These are phyloP conservation scores for Dissostichus mawsoni DNA, from an alignment of 2,113 vertebrate genomes.

Conservation along the genomic window DNA sequence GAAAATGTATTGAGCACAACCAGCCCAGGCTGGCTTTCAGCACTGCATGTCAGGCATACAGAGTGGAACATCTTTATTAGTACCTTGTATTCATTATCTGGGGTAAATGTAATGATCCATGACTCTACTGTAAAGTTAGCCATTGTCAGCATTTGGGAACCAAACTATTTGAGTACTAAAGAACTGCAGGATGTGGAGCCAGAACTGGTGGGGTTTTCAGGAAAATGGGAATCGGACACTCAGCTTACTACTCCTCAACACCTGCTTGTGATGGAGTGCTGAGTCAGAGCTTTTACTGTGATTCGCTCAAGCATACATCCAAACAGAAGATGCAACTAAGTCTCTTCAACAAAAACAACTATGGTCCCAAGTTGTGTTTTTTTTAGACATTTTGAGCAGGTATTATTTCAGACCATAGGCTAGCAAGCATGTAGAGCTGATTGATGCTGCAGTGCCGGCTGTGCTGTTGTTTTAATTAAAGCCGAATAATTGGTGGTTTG, in stretches of 20 bases:
- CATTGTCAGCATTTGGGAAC: constrained; percentile 29
- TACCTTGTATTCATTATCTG: not conserved
- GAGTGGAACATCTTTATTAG: constrained; percentile 47
- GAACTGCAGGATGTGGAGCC: constrained; percentile 23
- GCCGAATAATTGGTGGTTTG: constrained; percentile 46
- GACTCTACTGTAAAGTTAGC: constrained; percentile 26
- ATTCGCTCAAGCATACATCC: constrained; percentile 18
- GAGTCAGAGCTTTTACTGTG: constrained; percentile 25
- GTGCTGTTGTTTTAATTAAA: constrained; percentile 56
- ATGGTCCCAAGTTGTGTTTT: constrained; percentile 21
- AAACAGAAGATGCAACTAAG: constrained; percentile 35
- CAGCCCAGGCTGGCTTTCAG: constrained; percentile 22
- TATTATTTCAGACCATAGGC: constrained; percentile 27
- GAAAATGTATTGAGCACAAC: constrained; percentile 42
- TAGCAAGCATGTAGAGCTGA: constrained; percentile 31
- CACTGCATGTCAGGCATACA: constrained; percentile 1
- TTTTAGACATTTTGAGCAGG: constrained; percentile 5
- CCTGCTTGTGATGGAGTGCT: constrained; percentile 38
- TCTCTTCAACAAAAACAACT: constrained; percentile 14
- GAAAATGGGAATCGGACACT: constrained; percentile 53
- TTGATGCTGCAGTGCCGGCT: constrained; percentile 18
- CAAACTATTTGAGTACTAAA: constrained; percentile 40
- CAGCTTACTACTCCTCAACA: constrained; percentile 23
- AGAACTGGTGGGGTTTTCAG: constrained; percentile 3
- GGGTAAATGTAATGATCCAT: constrained; percentile 37